phyloP scores from a whole-genome alignment of 2,797 vertebrate species.

The Manis javanica region DNA sequence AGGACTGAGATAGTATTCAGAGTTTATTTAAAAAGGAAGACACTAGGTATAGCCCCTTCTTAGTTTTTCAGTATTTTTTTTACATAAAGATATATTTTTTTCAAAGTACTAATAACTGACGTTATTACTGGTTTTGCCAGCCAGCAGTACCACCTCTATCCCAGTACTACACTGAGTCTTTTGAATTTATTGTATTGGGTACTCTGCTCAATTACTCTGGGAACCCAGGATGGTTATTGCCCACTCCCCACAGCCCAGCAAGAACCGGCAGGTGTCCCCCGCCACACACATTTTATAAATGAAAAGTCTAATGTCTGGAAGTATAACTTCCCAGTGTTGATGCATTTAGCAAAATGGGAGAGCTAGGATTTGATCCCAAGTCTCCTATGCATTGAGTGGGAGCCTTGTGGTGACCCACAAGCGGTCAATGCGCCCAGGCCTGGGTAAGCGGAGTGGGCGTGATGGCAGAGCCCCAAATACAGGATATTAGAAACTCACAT shows the following conservation, averaged over 20 bases:
- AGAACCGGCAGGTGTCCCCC: too few species aligned
- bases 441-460: too few species aligned
- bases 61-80: neutral
- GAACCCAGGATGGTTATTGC: too few species aligned
- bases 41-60: too few species aligned
- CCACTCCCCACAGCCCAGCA: too few species aligned
- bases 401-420: rapidly evolving
- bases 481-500: neutral
- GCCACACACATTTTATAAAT: rapidly evolving
- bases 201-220: too few species aligned
- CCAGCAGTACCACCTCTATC: rapidly evolving
- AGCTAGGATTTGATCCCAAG: too few species aligned
- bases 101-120: neutral
- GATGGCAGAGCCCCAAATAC: rapidly evolving
- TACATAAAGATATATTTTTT: neutral
- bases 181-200: neutral
- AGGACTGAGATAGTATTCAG: neutral
- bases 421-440: rapidly evolving
- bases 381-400: rapidly evolving
- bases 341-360: neutral
- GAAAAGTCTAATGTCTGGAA: neutral
- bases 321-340: neutral
- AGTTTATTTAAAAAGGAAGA: neutral
- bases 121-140: neutral
- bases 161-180: neutral